Evolutionary conservation across 2,797 vertebrate genomes (phyloP).

Genomic region (Rhyacichthys aspro): DNA sequence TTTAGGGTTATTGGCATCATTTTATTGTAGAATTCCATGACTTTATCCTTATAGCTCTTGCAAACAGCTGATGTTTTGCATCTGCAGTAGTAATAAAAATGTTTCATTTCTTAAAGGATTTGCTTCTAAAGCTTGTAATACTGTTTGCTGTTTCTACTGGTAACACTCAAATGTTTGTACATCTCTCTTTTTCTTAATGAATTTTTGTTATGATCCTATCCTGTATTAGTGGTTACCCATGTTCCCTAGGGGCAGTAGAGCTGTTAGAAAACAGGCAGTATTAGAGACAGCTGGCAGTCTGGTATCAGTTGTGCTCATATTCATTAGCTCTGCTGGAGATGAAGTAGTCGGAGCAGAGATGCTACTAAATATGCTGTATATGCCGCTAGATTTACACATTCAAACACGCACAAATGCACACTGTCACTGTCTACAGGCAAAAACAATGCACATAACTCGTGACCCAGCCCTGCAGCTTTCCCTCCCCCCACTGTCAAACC

Average conservation of each 20-base stretch:
- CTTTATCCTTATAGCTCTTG: conserved; percentile 1
- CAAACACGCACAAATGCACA: conserved; percentile 10
- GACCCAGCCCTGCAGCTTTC: conserved; percentile 43
- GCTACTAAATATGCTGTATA: conserved; percentile 19
- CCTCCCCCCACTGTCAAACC: conserved; percentile 47
- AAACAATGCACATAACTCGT: conserved; percentile 50
- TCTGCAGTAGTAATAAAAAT: conserved; percentile 16
- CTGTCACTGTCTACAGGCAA: conserved; percentile 40
- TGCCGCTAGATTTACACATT: conserved; percentile 17
- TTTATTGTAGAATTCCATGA: background rate
- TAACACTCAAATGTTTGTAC: conserved; percentile 41
- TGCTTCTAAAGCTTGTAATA: conserved; percentile 25
- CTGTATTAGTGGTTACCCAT: conserved; percentile 63
- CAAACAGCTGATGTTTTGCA: background rate
- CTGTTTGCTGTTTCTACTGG: conserved; percentile 48
- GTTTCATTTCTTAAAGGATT: conserved; percentile 30
- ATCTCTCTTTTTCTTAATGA: conserved; percentile 64
- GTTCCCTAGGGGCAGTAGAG: conserved; percentile 40
- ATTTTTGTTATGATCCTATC: conserved; percentile 67
- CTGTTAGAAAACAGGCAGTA: conserved; percentile 43
- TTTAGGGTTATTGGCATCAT: background rate
- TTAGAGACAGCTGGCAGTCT: conserved; percentile 72
- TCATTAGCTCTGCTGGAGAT: conserved; percentile 67
- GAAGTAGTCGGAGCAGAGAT: conserved; percentile 52
- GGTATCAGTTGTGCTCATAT: conserved; percentile 70